Evolutionary conservation across 2,888 invertebrate species (phyloP), one percentile per base, ranked within the genome.

Genomic region (Pilophorus perplexus): DNA sequence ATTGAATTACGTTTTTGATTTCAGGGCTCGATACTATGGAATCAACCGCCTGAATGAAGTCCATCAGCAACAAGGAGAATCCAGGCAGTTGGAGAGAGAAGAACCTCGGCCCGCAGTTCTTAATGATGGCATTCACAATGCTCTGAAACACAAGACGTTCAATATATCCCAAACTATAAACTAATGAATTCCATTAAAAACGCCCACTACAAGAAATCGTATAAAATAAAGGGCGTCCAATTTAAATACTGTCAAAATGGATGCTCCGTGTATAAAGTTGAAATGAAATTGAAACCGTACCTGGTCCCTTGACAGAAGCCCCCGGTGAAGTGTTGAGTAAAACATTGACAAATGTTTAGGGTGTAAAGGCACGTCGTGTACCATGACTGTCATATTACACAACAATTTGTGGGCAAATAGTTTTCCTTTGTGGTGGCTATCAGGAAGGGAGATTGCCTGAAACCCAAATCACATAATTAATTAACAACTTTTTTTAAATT

Each of bases 11-110:
- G 74, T 77, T 77, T 74, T 76, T 78, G 57, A 88, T 83, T 75
- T 93, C 93, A 12, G 86, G 83, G 14, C 88, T 88, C 73, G 90
- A 89, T 67, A 95, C 82, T 69, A 96, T 86, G 18, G 89, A 86
- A 68, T 92, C 90, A 71, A 93, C 90, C 6, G 94, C 94, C 74
- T 91, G 89, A 33, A 96, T 88, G 73, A 95, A 88, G 80, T 96
- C 95, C 64, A 93, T 79, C 55, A 93, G 79, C 1, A 97, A 80
- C 64, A 96, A 80, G 1, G 93, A 89, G 73, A 90, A 89, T 0
- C 96, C 96, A 40, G 93, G 93, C 46, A 96, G 80, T 70, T 92
- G 87, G 28, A 93, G 79, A 42, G 93, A 92, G 71, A 95, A 84
- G 77, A 94, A 89, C 62, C 89, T 82, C 12, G 93, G 88, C 22